Base-by-base conservation (phyloP, 2,888 invertebrate species). In the Eupithecia inturbata region DNA sequence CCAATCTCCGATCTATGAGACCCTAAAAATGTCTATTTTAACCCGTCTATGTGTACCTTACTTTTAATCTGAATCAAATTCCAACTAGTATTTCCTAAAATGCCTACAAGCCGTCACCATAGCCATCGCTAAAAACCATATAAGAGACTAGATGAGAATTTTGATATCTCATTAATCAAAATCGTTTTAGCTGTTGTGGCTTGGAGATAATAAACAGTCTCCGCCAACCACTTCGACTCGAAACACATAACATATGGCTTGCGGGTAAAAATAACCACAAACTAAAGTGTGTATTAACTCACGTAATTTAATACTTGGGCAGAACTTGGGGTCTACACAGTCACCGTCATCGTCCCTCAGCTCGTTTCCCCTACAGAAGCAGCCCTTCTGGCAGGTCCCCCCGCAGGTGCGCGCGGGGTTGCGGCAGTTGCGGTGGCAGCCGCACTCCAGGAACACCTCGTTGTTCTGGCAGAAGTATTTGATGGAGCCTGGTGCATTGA, bases 381-480 rank as follows among this genome's bases (percentile, higher is more conserved):
- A 57, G 1, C 57, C 57, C 26, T 5, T 26, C 26, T 57, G 12
- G 26, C 57, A 57, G 26, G 3, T 10, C 53, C 57, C 22, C 22
- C 26, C 57, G 57, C 57, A 57, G 57, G 14, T 14, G 12, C 57
- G 3, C 26, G 12, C 12, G 26, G 22, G 57, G 26, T 22, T 3
- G 4, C 57, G 26, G 26, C 57, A 57, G 57, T 3, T 12, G 12
- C 57, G 57, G 26, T 57, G 57, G 26, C 57, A 57, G 22, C 57
- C 57, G 5, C 57, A 57, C 57, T 57, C 57, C 26, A 14, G 26
- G 57, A 64, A 74, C 67, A 60, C 69, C 60, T 41, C 60, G 66
- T 41, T 49, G 31, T 36, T 49, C 41, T 71, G 62, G 62, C 57
- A 57, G 26, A 57, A 57, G 57, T 26, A 22, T 0, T 14, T 26